Base-by-base conservation (phyloP, 2,888 invertebrate species). In the Tridacna gigas region DNA sequence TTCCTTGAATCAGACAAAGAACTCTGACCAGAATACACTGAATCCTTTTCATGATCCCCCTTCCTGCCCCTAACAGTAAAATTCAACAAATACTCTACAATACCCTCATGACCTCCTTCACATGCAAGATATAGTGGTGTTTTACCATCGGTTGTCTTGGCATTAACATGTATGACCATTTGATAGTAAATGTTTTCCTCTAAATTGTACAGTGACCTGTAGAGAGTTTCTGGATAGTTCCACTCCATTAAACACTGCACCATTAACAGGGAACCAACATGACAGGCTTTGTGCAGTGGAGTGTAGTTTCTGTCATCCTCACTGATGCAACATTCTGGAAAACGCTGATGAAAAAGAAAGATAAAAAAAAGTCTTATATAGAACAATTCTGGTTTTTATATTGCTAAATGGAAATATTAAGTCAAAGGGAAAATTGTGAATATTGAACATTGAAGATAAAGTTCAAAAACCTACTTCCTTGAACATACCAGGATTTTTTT, bases 281-380 rank as follows among this genome's bases (percentile, higher is more conserved):
- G 97, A 86, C 97, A 97, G 65, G 98, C 98, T 12, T 98, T 98
- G 95, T 99, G 99, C 28, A 98, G 96, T 0, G 99, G 98, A 84
- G 98, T 95, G 97, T 98, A 98, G 91, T 97, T 97, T 94, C 98
- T 98, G 98, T 98, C 0, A 98, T 99, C 88, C 97, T 96, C 95
- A 97, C 97, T 96, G 97, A 95, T 0, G 97, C 97, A 81, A 89
- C 98, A 96, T 90, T 97, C 97, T 0, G 98, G 98, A 95, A 98
- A 98, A 91, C 97, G 96, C 93, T 96, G 93, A 15, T 37, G 7
- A 37, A 37, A 37, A 37, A 37, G 37, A 4, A 37, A 37, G 37
- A 37, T 2, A 7, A 37, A n/a, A 37, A 37, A 37, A 37, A 37
- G 37, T 37, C 7, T 37, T 37, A 4, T 4, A 37, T 37, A 37